Conservation (phyloP, 2,888 invertebrate species). For the Sycophila texana region DNA sequence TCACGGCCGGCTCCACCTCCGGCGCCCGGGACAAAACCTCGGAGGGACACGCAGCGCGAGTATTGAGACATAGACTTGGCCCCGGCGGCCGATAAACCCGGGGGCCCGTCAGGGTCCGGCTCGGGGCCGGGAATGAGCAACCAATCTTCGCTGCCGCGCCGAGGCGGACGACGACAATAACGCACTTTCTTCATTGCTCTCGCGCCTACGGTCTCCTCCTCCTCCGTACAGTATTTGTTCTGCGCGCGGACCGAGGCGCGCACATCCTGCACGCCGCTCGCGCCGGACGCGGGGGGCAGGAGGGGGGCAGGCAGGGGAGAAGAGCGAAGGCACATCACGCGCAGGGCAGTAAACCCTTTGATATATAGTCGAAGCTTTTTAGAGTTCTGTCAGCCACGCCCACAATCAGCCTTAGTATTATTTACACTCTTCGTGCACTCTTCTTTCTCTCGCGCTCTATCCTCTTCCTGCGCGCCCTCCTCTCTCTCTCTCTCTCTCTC, state of each 20-base stretch:
- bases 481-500: slow-evolving; percentile 51
- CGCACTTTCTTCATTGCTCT: slow-evolving; percentile 57
- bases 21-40: neutral
- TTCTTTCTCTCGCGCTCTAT: slow-evolving; percentile 62
- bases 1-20: slow-evolving; percentile 7
- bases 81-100: slow-evolving; percentile 65
- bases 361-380: slow-evolving; percentile 76
- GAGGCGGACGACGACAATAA: slow-evolving; percentile 62
- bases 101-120: slow-evolving; percentile 56
- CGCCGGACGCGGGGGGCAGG: slow-evolving; percentile 16
- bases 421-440: slow-evolving; percentile 73
- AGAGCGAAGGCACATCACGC: slow-evolving; percentile 27
- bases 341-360: slow-evolving; percentile 73
- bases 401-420: slow-evolving; percentile 76
- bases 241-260: slow-evolving; percentile 52
- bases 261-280: slow-evolving; percentile 20
- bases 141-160: slow-evolving; percentile 64
- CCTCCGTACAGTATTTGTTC: slow-evolving; percentile 67
- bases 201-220: slow-evolving; percentile 55
- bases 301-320: neutral
- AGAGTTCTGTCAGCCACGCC: slow-evolving; percentile 76
- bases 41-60: slow-evolving; percentile 37
- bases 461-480: slow-evolving; percentile 55
- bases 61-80: slow-evolving; percentile 69
- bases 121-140: slow-evolving; percentile 60